These are phyloP conservation scores for Syrrhaptes paradoxus DNA, from an alignment of 2,113 vertebrate genomes.

Conservation along the genomic window DNA sequence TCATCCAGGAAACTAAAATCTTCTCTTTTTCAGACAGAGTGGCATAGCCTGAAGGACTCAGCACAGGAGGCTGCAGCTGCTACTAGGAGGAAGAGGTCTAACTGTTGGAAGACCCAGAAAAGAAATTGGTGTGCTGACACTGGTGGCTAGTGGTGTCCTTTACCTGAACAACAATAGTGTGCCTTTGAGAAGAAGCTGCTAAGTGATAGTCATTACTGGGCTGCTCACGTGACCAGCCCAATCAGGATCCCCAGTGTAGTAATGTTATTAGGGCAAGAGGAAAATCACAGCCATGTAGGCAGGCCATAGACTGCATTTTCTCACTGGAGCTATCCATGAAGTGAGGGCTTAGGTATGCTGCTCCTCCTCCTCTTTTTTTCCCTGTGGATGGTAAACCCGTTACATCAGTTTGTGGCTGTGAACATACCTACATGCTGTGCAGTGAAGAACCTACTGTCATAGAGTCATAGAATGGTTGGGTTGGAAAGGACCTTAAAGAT, in stretches of 20 bases:
- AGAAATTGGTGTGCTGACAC: background rate
- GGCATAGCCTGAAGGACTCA: background rate
- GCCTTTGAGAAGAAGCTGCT: background rate
- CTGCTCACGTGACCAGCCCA: background rate
- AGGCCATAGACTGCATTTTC: background rate
- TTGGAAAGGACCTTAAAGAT: no score
- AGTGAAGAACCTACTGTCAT: background rate
- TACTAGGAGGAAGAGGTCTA: background rate
- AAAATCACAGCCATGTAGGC: background rate
- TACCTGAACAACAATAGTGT: rapidly evolving
- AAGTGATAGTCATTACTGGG: background rate
- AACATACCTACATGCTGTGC: background rate
- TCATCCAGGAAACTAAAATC: background rate
- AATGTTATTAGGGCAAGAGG: background rate
- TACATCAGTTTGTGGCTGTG: background rate
- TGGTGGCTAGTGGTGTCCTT: background rate
- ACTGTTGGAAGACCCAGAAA: background rate
- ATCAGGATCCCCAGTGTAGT: background rate
- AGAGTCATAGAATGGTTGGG: no score
- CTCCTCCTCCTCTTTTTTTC: background rate
- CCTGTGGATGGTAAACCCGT: background rate
- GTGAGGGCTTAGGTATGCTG: background rate
- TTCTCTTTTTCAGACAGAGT: background rate
- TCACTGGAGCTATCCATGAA: background rate
- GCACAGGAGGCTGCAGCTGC: background rate